Conservation (phyloP, 2,797 vertebrate genomes). For the Alosa sapidissima region DNA sequence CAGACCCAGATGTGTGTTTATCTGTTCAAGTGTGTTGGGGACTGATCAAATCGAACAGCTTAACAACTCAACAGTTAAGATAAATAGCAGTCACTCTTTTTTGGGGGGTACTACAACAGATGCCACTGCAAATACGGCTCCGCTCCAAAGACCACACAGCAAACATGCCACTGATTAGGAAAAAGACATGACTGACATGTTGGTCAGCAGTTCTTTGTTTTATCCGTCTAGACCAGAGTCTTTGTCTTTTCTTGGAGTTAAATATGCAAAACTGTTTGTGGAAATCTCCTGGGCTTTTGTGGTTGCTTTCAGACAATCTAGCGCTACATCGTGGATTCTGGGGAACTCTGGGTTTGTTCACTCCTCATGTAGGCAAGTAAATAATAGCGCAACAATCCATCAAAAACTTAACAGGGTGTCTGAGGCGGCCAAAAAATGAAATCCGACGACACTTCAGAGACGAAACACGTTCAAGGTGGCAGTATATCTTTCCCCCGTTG, state of each 20-base stretch:
- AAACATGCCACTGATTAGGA: slow-evolving; percentile 31
- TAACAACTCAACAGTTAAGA: slow-evolving; percentile 29
- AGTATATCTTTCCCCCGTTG: neutral
- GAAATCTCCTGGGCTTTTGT: slow-evolving; percentile 16
- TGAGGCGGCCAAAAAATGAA: neutral
- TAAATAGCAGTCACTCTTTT: slow-evolving; percentile 47
- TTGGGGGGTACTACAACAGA: slow-evolving; percentile 32
- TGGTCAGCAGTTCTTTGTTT: slow-evolving; percentile 35
- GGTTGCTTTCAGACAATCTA: slow-evolving; percentile 11
- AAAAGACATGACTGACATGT: slow-evolving; percentile 28
- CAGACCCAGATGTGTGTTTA: neutral
- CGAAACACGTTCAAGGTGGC: neutral
- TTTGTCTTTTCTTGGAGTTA: slow-evolving; percentile 13
- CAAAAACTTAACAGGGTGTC: neutral
- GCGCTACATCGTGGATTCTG: neutral
- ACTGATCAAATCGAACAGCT: neutral
- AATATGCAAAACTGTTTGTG: neutral
- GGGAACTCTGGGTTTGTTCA: neutral
- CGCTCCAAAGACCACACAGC: slow-evolving; percentile 48
- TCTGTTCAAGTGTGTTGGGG: neutral
- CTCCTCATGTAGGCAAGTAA: neutral
- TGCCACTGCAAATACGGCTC: slow-evolving; percentile 35
- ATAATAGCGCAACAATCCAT: slow-evolving; percentile 13
- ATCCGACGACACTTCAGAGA: neutral
- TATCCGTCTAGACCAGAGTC: slow-evolving; percentile 17